phyloP scores from a whole-genome alignment of 2,888 invertebrate species.

The Cheilosia grossa region DNA sequence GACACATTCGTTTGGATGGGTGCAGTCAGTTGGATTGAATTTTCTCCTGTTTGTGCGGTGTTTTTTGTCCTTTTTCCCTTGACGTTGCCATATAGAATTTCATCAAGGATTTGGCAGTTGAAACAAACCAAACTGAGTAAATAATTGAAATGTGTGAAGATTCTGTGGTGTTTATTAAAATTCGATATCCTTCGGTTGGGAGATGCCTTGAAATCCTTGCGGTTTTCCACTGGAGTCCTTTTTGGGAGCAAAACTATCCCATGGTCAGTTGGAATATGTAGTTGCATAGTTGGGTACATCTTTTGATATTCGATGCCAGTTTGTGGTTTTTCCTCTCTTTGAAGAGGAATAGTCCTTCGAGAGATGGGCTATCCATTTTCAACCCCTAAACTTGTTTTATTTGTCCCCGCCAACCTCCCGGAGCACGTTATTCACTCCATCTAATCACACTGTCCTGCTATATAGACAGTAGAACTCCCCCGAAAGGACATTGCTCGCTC shows the following conservation, averaged over 20 bases:
- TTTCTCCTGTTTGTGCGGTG: neutral
- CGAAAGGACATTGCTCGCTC: constrained; percentile 26
- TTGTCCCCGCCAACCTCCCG: neutral
- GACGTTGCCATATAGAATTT: neutral
- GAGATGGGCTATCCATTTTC: constrained; percentile 18
- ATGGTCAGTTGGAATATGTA: constrained; percentile 24
- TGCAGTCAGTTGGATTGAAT: constrained; percentile 33
- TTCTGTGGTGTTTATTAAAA: constrained; percentile 72
- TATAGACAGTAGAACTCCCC: constrained; percentile 33
- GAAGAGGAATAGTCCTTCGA: constrained; percentile 53
- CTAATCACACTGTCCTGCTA: constrained; percentile 55
- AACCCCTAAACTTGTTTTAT: constrained; percentile 39
- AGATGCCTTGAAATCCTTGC: constrained; percentile 52
- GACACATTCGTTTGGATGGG: constrained; percentile 30
- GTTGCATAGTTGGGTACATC: constrained; percentile 27
- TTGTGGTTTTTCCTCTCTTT: constrained; percentile 57
- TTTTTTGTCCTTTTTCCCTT: constrained; percentile 7
- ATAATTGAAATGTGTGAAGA: constrained; percentile 71
- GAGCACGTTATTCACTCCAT: constrained; percentile 28
- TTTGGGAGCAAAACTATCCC: constrained; percentile 46
- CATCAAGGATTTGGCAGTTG: constrained; percentile 21
- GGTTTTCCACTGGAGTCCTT: constrained; percentile 49
- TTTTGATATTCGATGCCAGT: constrained; percentile 67
- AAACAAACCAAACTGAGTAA: constrained; percentile 20
- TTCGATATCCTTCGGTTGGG: constrained; percentile 59